Base-by-base conservation (phyloP, 2,113 vertebrate species). In the Thryonomys swinderianus region DNA sequence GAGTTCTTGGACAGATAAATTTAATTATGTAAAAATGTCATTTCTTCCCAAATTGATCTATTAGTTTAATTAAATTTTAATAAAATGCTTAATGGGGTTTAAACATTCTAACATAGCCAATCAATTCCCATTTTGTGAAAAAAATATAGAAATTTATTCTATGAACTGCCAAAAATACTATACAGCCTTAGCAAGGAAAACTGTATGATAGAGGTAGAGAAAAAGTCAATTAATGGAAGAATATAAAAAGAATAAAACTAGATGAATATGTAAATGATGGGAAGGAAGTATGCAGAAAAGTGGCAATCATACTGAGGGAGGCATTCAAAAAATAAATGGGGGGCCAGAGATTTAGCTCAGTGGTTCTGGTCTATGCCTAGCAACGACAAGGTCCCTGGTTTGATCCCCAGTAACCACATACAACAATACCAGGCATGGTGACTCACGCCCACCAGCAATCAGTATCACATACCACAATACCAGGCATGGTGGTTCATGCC, bases 81-180 rank as follows among this genome's bases (percentile, higher is more conserved):
- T 88, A 51, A 69, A 85, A 91, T 69, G 0, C 6, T 5, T 18
- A 74, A 48, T 67, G 62, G 30, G 18, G 71, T 84, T 57, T 91
- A 57, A 82, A 62, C 23, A 78, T 81, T 78, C 80, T 69, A 88
- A 78, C 7, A 32, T 71, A 48, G 2, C 34, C 94, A 95, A 76
- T 34, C 42, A 74, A 79, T 62, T 74, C 34, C 81, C 81, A 73
- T 80, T 95, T 92, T 92, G 8, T 79, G n/a, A 88, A 81, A 84
- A 89, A 53, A 76, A n/a, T 53, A 90, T 74, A 61, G 30, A 12
- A 92, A 84, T 84, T 91, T 84, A 42, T 78, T 97, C 57, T 90
- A 90, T 18, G 51, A 48, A 5, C 20, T 73, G 17, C 87, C 51
- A 91, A 85, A 93, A 73, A 14, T 71, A 86, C 37, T 53, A 59